Evolutionary conservation across 2,797 vertebrate genomes (phyloP), one percentile per base, ranked within the genome.

Genomic region (Aeoliscus strigatus): DNA sequence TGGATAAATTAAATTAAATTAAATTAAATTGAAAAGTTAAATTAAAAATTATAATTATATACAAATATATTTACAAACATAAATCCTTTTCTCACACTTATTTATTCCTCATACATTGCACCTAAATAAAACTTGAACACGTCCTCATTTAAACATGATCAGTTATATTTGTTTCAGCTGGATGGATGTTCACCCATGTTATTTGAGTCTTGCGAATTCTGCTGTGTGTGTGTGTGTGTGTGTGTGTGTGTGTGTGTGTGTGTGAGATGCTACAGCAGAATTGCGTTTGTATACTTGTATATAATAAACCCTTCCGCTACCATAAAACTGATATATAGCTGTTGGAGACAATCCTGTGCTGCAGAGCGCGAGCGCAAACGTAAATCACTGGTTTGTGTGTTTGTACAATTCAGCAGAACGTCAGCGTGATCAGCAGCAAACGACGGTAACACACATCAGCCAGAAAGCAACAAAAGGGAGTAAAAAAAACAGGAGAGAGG

Each of bases 381-480:
- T 57, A n/a, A 42, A 5, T 51, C 26, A 30, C 12, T 8, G 21
- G 9, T 52, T 66, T 63, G 31, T 39, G 30, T 60, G 51, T 27
- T 43, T 36, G 5, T 44, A 34, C 36, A 61, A 12, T 56, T 48
- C 15, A 54, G 18, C 26, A 27, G 18, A 60, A 39, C 29, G 6
- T 25, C 13, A 26, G 39, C 7, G 4, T 14, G 39, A 2, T 8
- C 24, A 28, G 27, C 34, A 27, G 43, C 31, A 27, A 15, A 28
- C 25, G 16, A 39, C 4, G 29, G 10, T 21, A 30, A 40, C 13
- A 51, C 21, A 27, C 27, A 51, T 40, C 44, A 30, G 10, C n/a
- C 1, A 13, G 10, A 44, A 18, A 12, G 16, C 23, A 17, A 18
- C 6, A 32, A 33, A 42, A 30, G 15, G 37, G 5, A 21, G 23